Evolutionary conservation across 2,797 vertebrate species (phyloP), one percentile per base, ranked within the genome.

Genomic region (Schizothorax lantsangensis): DNA sequence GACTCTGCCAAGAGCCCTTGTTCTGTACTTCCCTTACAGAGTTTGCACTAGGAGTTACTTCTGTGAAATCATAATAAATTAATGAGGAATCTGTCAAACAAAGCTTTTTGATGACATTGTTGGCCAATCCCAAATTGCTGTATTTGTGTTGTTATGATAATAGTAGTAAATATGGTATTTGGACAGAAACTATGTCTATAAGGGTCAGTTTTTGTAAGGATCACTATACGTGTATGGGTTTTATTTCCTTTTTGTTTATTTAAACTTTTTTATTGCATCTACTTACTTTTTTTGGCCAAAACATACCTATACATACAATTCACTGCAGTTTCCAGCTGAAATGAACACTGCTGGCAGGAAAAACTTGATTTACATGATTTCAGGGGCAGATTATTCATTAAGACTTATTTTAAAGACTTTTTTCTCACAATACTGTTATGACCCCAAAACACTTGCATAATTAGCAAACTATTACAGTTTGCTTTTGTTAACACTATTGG

Each of bases 1-100:
- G 36, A 33, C 52, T 87, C 74, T 47, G 83, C 84, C 75, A 72
- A 54, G 40, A 84, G 23, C 15, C 49, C 30, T 75, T 69, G 26
- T 87, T 62, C 49, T 62, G 5, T 26, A 45, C 40, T 15, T 62
- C 8, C 40, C 40, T 57, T 43, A 11, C 2, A 8, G 17, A 62
- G 36, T 59, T 9, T 33, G 14, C 23, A 40, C 23, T 1, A 7
- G 4, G 57, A 57, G 2, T 4, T 12, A 52, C 45, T 38, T 5
- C n/a, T 7, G 3, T 38, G 33, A 78, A 57, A 78, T 78, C 75
- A 40, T 23, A 8, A 23, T 77, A 52, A 33, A 30, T 49, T 1
- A 2, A 49, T 74, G 17, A 15, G n/a, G 12, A 2, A 57, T 38
- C 49, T 74, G 3, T 38, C 52, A 23, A 5, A 77, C 47, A 7